phyloP scores from a whole-genome alignment of 2,113 vertebrate genomes.

The Polypterus senegalus region DNA sequence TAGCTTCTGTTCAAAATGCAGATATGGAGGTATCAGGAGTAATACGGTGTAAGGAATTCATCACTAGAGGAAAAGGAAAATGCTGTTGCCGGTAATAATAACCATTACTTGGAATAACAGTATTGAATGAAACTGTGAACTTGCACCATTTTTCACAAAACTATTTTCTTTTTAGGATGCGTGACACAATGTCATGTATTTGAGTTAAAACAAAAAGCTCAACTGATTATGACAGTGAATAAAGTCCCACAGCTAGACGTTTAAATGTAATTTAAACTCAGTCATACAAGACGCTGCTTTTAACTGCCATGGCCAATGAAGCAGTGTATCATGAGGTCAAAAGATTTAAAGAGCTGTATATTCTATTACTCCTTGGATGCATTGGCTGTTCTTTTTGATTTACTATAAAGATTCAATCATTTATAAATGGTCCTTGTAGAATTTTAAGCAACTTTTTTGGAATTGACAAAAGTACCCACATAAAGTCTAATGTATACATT shows the following conservation, averaged over 20 bases:
- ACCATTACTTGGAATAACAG: constrained; percentile 8
- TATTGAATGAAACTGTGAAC: constrained; percentile 3
- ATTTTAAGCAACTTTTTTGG: too few relatives aligned
- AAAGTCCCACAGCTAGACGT: neutral
- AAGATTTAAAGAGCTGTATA: constrained; percentile 13
- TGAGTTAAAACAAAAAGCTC: constrained; percentile 17
- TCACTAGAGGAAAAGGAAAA: constrained; percentile 1
- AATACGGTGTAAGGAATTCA: constrained; percentile 2
- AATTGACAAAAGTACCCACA: too few relatives aligned
- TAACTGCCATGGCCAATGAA: constrained; percentile 9
- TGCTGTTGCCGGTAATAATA: constrained; percentile 2
- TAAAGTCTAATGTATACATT: too few relatives aligned
- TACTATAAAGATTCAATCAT: constrained; percentile 18
- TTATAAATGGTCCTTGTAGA: too few relatives aligned
- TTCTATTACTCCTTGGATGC: constrained; percentile 16
- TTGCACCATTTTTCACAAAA: constrained; percentile 14
- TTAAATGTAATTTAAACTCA: neutral
- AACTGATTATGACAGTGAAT: neutral
- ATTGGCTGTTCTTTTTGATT: constrained; percentile 30
- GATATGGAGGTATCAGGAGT: constrained; percentile 2
- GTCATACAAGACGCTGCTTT: constrained; percentile 10
- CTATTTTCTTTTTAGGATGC: constrained; percentile 15
- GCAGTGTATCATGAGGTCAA: neutral
- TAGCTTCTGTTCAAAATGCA: neutral
- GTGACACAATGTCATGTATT: constrained; percentile 9